Base-by-base conservation (phyloP, 2,888 invertebrate species). In the Plebejus argus region DNA sequence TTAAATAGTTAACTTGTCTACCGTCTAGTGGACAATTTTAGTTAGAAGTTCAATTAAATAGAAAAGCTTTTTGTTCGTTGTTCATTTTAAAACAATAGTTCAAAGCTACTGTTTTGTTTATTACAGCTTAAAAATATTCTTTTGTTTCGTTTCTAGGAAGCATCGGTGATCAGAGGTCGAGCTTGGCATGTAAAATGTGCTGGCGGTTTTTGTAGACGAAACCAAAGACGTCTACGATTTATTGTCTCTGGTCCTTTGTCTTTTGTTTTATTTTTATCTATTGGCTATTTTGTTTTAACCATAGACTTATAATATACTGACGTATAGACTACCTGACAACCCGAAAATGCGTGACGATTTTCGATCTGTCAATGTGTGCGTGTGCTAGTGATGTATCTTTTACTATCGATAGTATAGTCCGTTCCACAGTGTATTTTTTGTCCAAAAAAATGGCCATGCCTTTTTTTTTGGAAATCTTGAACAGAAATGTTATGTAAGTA, bases 91-190 rank as follows among this genome's bases (percentile, higher is more conserved):
- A 28, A 74, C 76, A 76, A 76, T 76, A 56, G 76, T 78, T 78
- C 78, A 45, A 70, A 76, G 20, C 33, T 66, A 56, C 77, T 77
- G 78, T 77, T 80, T 76, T 80, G 77, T 79, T 79, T 79, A 79
- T 76, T 74, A 78, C 74, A 79, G 77, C 79, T 71, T 78, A 78
- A 82, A 79, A 79, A 70, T 80, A 79, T 82, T 82, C 82, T 81
- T 89, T 89, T 91, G 89, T 91, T 88, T 87, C 83, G 84, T 85
- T 91, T 91, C 90, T 86, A 78, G 85, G 91, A 90, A 90, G 81
- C 85, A 82, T 85, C 82, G 84, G 83, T 84, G 83, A 82, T 85
- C 82, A 84, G 83, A 85, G 83, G 84, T 86, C 86, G 85, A 84
- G 85, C 70, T 85, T 84, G 86, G 90, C 86, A 91, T 91, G 86